These are phyloP conservation scores for Cassiopea andromeda DNA, from an alignment of 30 jellyfish, hydroid and myxozoan genomes.

Conservation along the genomic window DNA sequence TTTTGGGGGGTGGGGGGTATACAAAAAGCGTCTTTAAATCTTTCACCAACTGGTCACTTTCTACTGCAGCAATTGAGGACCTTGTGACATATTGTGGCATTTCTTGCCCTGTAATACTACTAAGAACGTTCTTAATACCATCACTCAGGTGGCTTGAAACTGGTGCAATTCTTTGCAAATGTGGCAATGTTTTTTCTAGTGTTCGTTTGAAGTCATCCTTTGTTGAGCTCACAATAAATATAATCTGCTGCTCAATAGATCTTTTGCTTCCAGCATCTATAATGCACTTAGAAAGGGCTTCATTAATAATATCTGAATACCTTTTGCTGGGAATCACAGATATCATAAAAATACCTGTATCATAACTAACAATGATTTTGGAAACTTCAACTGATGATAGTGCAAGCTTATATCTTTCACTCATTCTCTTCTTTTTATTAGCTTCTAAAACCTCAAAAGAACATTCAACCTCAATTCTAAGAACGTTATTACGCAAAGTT, in stretches of 20 bases:
- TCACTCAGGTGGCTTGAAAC: not conserved
- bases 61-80: not conserved
- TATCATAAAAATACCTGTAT: conserved; percentile 25
- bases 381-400: conserved; percentile 60
- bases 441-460: conserved; percentile 24
- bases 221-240: conserved; percentile 20
- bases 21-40: conserved; percentile 64
- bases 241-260: conserved; percentile 17
- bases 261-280: conserved; percentile 36
- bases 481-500: not conserved
- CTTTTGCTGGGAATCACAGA: conserved; percentile 52
- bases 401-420: conserved; percentile 69
- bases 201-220: not conserved
- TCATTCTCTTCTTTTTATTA: conserved; percentile 62
- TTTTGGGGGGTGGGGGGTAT: conserved; percentile 78
- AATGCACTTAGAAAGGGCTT: conserved; percentile 23
- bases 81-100: conserved; percentile 5
- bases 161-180: conserved; percentile 19
- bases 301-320: conserved; percentile 45
- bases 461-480: conserved; percentile 53
- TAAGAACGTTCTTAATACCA: not conserved
- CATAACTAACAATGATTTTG: conserved; percentile 41
- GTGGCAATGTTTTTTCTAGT: conserved; percentile 4
- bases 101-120: not conserved
- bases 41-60: not conserved